Evolutionary conservation across 2,797 vertebrate genomes (phyloP), one percentile per base, ranked within the genome.

Genomic region (Anabacerthia variegaticeps): DNA sequence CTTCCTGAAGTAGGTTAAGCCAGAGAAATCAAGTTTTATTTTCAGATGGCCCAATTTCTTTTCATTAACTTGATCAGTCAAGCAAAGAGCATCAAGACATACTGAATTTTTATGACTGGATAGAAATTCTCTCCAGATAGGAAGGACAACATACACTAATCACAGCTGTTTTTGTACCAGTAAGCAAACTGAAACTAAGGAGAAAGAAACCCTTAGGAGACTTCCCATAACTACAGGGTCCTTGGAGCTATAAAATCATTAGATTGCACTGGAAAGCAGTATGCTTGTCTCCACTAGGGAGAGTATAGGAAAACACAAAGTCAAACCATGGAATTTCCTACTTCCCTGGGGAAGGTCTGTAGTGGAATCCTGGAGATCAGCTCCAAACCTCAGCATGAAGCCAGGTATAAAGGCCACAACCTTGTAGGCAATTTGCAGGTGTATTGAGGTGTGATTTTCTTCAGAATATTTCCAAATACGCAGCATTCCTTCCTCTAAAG

Each of bases 41-140:
- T 96, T 96, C 84, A 91, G 32, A 41, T 85, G 62, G 24, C 27
- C 93, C 56, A 30, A 19, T 93, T 96, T 89, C 36, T 92, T 82
- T 92, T 78, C 36, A 68, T 78, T 95, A 81, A 80, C 39, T 81
- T 95, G 76, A 55, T 89, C 66, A 37, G 66, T 86, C 61, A 83
- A 88, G 79, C 49, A 80, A 56, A 85, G 49, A 91, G 41, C 68
- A 55, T 62, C n/a, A 62, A 68, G 58, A 59, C 85, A 58, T 75
- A 49, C 0, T 89, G 80, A 41, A 41, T 89, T 93, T 89, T 67
- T 89, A 63, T 80, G 89, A 89, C 18, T 89, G 65, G 56, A 36
- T 77, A 73, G 65, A 77, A 79, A 80, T 88, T 76, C 49, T 88
- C 58, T 55, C 56, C 14, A 12, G 24, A 68, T 2, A 43, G 56